Base-by-base conservation (phyloP, 2,113 vertebrate genomes). In the Falco punctatus region DNA sequence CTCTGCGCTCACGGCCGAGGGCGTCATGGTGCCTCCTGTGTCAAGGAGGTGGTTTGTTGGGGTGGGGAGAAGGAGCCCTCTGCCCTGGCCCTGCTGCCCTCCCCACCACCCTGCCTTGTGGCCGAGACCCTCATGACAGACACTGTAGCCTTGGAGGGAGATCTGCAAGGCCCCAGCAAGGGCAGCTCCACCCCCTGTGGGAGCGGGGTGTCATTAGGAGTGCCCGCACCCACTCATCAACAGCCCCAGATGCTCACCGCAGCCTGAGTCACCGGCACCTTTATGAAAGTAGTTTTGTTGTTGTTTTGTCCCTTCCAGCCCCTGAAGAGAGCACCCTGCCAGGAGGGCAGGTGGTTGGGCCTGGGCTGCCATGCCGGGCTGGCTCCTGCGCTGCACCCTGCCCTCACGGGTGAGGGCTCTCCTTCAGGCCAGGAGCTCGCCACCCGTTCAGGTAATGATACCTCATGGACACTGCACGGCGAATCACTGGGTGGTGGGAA, bases 221-320 rank as follows among this genome's bases (percentile, higher is more conserved):
- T 44, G 92, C 72, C 96, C 32, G 27, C 79, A 33, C 93, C 92
- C 11, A 33, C 82, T 91, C 15, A n/a, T 92, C 95, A 79, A 94
- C 98, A 96, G 86, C 59, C 62, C 90, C 69, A 77, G 85, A 92
- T 5, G 1, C 86, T 48, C 49, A 91, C 55, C 11, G 1, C 58
- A 61, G 72, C 75, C 80, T 98, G 96, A 98, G 92, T 98, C 97
- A 98, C 74, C 19, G 2, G 32, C 75, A 80, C 35, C 61, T 17
- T 49, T 97, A 98, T 64, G 98, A 98, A 98, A 98, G 98, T 98
- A 88, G 83, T 91, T 97, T 58, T 97, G 83, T 78, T 97, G 93
- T 96, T 95, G 91, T 94, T 84, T 95, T 94, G 88, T 88, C 64
- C 89, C 91, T 87, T 62, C 82, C 83, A 59, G 42, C 72, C 83